phyloP scores from a whole-genome alignment of 2,888 invertebrate species.

The Ophonus ardosiacus region DNA sequence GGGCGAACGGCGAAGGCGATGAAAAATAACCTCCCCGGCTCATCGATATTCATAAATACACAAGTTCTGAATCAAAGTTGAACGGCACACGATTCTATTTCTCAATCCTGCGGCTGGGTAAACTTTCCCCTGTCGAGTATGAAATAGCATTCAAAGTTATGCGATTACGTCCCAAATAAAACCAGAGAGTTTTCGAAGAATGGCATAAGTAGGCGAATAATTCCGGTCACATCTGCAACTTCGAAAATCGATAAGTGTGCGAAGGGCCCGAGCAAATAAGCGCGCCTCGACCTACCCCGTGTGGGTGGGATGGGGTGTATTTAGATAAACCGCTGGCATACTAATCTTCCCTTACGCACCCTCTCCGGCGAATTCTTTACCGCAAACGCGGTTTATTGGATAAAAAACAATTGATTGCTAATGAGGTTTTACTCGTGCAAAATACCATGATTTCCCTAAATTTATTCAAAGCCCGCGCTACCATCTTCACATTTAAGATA shows the following conservation, averaged over 20 bases:
- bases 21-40: constrained; percentile 49
- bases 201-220: constrained; percentile 69
- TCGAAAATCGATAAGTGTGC: constrained; percentile 70
- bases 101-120: constrained; percentile 64
- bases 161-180: constrained; percentile 69
- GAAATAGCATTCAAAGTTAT: constrained; percentile 72
- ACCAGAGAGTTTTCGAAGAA: constrained; percentile 65
- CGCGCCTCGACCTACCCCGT: constrained; percentile 5
- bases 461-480: constrained; percentile 49
- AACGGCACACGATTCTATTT: constrained; percentile 63
- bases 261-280: constrained; percentile 53
- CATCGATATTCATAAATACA: constrained; percentile 63
- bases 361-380: constrained; percentile 54
- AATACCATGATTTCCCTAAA: constrained; percentile 40
- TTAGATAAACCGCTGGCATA: constrained; percentile 60
- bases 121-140: constrained; percentile 66
- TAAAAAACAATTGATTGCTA: constrained; percentile 62
- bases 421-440: constrained; percentile 50
- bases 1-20: background rate
- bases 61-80: constrained; percentile 63
- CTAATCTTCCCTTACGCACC: constrained; percentile 56
- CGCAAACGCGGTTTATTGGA: constrained; percentile 42
- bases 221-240: constrained; percentile 72
- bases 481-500: background rate
- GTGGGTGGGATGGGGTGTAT: constrained; percentile 13